phyloP scores from a whole-genome alignment of 2,888 invertebrate genomes.

The Trissonchulus latispiculum region DNA sequence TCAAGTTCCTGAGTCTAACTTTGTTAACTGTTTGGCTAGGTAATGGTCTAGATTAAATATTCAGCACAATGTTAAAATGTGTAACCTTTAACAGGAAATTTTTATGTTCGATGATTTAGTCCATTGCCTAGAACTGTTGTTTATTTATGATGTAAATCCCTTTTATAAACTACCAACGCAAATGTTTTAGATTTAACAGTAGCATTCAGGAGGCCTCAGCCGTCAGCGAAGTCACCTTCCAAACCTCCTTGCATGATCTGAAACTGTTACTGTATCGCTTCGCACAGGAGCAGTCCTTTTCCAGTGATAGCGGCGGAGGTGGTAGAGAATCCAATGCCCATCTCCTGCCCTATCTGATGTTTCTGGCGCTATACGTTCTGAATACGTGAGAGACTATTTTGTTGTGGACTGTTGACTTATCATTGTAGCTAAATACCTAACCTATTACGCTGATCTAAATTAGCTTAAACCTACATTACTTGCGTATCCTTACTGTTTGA shows the following conservation, averaged over 20 bases:
- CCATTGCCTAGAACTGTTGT: too few species aligned
- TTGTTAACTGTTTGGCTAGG: constrained; percentile 81
- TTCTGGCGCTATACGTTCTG: constrained; percentile 19
- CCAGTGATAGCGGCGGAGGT: constrained; percentile 81
- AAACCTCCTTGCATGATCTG: constrained; percentile 60
- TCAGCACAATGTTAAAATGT: too few species aligned
- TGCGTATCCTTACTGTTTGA: too few species aligned
- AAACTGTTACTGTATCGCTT: constrained; percentile 77
- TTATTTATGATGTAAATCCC: too few species aligned
- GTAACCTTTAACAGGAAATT: too few species aligned
- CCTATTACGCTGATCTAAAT: too few species aligned
- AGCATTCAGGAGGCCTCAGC: constrained; percentile 7
- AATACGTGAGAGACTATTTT: constrained; percentile 32
- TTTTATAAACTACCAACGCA: too few species aligned
- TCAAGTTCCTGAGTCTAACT: constrained; percentile 78
- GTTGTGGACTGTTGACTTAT: too few species aligned
- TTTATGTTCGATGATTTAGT: too few species aligned
- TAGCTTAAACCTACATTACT: too few species aligned
- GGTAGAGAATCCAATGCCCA: constrained; percentile 58
- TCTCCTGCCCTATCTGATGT: constrained; percentile 71
- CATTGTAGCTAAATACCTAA: too few species aligned
- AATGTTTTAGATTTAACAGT: constrained; percentile 3
- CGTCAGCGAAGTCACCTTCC: constrained; percentile 16
- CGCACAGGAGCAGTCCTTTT: constrained; percentile 86
- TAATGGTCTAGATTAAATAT: constrained; percentile 51